phyloP scores from a whole-genome alignment of 1,140 invertebrate genomes.

The Polyergus mexicanus region DNA sequence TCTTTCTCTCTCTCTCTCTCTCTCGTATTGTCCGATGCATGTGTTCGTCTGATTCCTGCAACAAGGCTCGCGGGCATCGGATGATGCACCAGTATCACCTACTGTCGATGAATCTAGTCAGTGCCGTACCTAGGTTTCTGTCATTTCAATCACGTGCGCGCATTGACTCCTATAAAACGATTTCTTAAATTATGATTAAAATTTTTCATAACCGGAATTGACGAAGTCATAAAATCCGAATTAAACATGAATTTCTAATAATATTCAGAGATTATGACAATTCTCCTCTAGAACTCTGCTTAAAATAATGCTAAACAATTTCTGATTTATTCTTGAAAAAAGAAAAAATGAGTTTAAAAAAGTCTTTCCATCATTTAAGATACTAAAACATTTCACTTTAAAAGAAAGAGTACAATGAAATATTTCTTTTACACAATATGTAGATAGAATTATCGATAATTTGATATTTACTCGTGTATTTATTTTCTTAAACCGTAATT shows the following conservation, averaged over 20 bases:
- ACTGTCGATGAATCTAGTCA: neutral
- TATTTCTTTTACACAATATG: neutral
- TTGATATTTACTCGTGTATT: neutral
- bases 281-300: neutral
- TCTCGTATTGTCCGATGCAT: slow-evolving; percentile 27
- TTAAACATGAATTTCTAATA: neutral
- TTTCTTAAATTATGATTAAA: neutral
- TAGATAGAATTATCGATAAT: neutral
- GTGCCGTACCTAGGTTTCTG: neutral
- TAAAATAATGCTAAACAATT: neutral
- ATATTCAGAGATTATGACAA: neutral
- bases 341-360: neutral
- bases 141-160: neutral
- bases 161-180: neutral
- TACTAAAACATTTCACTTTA: neutral
- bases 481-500: neutral
- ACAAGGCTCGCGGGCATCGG: neutral
- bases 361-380: no score
- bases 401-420: neutral
- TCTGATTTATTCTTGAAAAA: neutral
- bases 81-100: slow-evolving; percentile 10
- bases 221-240: neutral
- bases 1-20: slow-evolving; percentile 7
- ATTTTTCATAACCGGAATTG: neutral
- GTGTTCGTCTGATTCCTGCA: neutral